phyloP scores from a whole-genome alignment of 2,113 vertebrate genomes.

The Pachypanchax playfairii region DNA sequence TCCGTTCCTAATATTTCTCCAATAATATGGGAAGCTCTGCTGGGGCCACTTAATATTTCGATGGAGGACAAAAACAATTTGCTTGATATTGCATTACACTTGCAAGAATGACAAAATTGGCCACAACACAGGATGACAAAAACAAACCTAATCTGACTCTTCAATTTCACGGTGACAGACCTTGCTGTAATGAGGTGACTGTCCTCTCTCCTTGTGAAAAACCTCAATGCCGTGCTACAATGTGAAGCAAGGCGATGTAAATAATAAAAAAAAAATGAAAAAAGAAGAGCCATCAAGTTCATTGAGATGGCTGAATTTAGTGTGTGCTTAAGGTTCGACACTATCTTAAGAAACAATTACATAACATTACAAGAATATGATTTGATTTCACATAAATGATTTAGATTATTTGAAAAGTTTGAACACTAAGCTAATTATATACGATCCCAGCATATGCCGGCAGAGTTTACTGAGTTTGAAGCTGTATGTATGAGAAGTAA shows the following conservation, averaged over 20 bases:
- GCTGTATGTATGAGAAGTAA: neutral
- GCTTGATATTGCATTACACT: slow-evolving; percentile 70
- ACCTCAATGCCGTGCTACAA: slow-evolving; percentile 32
- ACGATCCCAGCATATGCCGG: neutral
- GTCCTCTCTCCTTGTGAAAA: slow-evolving; percentile 23
- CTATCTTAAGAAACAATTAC: too few species aligned
- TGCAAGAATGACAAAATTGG: slow-evolving; percentile 71
- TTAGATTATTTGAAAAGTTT: neutral
- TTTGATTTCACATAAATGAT: neutral
- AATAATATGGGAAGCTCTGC: slow-evolving; percentile 60
- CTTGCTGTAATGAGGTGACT: slow-evolving; percentile 65
- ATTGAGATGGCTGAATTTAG: slow-evolving; percentile 20
- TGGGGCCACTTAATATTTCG: slow-evolving; percentile 60
- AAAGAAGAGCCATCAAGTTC: slow-evolving; percentile 20
- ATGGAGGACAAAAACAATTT: slow-evolving; percentile 74
- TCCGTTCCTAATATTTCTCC: slow-evolving; percentile 71
- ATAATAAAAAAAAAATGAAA: too few species aligned
- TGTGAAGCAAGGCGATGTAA: slow-evolving; percentile 33
- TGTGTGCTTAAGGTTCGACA: too few species aligned
- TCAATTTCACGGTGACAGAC: slow-evolving; percentile 76
- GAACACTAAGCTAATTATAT: slow-evolving; percentile 2
- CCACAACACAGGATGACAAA: slow-evolving; percentile 45
- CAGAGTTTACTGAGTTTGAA: neutral
- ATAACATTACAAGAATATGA: neutral
- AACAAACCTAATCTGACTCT: slow-evolving; percentile 73